Percentiles rank a stretch among this genome's conserved stretches.
phyloP scores from a whole-genome alignment of 2,888 invertebrate species.

The Ormia ochracea region DNA sequence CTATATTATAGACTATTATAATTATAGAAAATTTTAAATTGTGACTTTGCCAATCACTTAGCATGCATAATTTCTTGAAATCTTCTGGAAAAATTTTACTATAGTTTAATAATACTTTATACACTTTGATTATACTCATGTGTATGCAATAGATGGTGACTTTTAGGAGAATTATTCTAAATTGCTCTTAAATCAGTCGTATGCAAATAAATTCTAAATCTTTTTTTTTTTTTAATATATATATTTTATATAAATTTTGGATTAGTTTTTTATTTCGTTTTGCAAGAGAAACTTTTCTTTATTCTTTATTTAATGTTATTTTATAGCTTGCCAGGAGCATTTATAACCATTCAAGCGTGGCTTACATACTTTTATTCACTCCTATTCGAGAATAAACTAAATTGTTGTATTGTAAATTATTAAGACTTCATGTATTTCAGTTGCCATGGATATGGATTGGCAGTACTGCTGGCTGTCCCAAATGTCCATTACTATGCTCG shows the following conservation, averaged over 20 bases:
- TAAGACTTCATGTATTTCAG: constrained; percentile 2
- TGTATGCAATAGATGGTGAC: too few species aligned
- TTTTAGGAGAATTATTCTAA: neutral
- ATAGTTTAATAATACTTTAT: too few species aligned
- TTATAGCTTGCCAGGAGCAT: constrained; percentile 2
- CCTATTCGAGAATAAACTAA: neutral
- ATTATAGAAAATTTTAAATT: too few species aligned
- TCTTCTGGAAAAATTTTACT: too few species aligned
- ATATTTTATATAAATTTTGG: constrained; percentile 2
- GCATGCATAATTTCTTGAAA: too few species aligned
- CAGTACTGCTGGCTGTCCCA: constrained; percentile 27
- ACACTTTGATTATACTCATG: too few species aligned
- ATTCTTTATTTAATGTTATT: constrained; percentile 17
- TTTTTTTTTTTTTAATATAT: too few species aligned
- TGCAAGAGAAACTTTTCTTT: neutral
- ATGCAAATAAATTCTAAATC: neutral
- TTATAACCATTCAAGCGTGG: constrained; percentile 22
- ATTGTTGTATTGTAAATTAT: constrained; percentile 8
- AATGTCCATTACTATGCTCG: constrained; percentile 58
- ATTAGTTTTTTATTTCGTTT: neutral
- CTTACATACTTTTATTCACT: neutral
- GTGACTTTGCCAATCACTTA: too few species aligned
- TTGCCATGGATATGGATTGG: neutral
- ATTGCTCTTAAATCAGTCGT: neutral
- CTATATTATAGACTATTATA: too few species aligned